Evolutionary conservation across 1,140 invertebrate genomes (phyloP), one percentile per base, ranked within the genome.

Genomic region (Bursaphelenchus mucronatus): DNA sequence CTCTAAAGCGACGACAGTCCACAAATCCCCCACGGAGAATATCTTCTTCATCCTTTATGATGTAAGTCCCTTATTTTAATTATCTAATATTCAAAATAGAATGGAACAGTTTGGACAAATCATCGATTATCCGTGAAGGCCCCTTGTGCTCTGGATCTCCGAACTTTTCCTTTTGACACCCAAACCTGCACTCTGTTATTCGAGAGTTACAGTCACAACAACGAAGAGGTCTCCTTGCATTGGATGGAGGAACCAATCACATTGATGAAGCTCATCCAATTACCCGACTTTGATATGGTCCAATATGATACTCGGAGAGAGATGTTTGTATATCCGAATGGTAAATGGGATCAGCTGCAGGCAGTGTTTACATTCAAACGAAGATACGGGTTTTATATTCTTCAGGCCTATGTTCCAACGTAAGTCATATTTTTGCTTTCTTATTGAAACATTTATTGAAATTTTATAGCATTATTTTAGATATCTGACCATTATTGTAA

Each of bases 211-310:
- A 69, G 64, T 43, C 79, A 79, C 56, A 79, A 79, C 19, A 55
- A 55, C 30, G 54, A 55, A 55, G 54, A 55, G 39, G 54, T 59
- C 41, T 59, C 57, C 13, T 39, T 59, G 13, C 61, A 72, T 41
- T 78, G 75, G 77, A 79, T 79, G 76, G 73, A 74, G 7, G 74
- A 79, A 19, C 74, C 78, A 19, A 72, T 79, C 3, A 79, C 78
- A 15, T 41, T 79, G 13, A 81, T 79, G 70, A 75, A 81, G 46
- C 50, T 61, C 41, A 79, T 79, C 39, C 69, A 79, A 44, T 57
- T 79, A 9, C 78, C 78, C 13, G 78, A 79, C 51, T 79, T 79
- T 46, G 78, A 79, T 59, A 68, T 79, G 71, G 75, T 81, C 9
- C 74, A 74, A n/a, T 79, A 73, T 55, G 59, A 79, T 45, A 73